These are phyloP conservation scores for Butorides virescens DNA, from an alignment of 2,113 vertebrate species.

Conservation along the genomic window DNA sequence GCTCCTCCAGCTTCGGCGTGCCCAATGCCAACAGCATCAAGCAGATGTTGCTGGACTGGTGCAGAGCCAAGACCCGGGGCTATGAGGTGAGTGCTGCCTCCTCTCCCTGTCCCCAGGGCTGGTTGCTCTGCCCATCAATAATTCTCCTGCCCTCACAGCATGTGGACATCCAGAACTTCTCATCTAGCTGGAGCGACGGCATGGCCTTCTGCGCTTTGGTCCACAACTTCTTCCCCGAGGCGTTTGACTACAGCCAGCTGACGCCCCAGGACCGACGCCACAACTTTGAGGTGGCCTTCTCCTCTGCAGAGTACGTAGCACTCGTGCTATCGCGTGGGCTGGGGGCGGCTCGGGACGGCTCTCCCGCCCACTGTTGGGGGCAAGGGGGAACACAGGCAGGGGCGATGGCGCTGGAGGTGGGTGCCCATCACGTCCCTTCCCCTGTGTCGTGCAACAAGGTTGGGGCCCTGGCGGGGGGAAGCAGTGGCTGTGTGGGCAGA, in stretches of 20 bases:
- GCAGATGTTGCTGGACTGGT: constrained; percentile 99
- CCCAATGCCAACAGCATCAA: constrained; percentile 97
- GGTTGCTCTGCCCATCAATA: neutral
- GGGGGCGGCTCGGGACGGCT: neutral
- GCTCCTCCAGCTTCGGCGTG: constrained; percentile 92
- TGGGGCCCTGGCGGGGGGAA: neutral
- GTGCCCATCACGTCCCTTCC: neutral
- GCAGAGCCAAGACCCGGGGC: constrained; percentile 92
- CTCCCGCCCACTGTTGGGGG: neutral
- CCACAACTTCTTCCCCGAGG: constrained; percentile 96
- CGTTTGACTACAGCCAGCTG: constrained; percentile 91
- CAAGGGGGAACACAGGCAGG: accelerated
- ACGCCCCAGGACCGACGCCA: constrained; percentile 91
- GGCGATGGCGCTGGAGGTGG: neutral
- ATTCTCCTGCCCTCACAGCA: constrained; percentile 74
- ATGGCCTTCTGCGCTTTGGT: constrained; percentile 98
- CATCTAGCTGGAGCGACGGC: constrained; percentile 96
- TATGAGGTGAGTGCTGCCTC: constrained; percentile 84
- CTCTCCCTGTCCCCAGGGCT: neutral
- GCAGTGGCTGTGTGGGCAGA: neutral
- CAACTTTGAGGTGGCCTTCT: constrained; percentile 97
- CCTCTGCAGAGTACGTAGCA: constrained; percentile 90
- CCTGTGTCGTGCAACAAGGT: neutral
- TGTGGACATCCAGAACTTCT: constrained; percentile 97
- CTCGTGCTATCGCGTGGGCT: neutral